Conservation (phyloP, 2,797 vertebrate genomes). For the Xerus rutilus region DNA sequence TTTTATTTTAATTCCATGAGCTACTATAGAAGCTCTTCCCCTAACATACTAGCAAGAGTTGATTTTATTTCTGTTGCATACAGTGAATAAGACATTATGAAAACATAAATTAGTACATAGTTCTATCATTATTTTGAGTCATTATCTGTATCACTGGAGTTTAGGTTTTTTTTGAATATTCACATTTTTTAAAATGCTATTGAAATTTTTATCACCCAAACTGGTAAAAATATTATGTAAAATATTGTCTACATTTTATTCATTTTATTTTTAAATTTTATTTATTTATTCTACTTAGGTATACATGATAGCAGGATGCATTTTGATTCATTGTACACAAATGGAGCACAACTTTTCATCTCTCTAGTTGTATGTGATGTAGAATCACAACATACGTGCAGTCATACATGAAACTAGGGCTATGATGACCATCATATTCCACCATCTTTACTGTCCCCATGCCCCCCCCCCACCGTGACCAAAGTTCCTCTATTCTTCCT, state of each 20-base stretch:
- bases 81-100: background rate
- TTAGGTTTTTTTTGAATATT: background rate
- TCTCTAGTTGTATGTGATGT: no score
- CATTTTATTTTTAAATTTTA: no score
- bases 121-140: background rate
- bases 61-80: background rate
- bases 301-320: no score
- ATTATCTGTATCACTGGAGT: background rate
- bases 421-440: no score
- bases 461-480: no score
- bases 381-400: no score
- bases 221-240: background rate
- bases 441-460: no score
- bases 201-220: background rate
- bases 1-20: slow-evolving; percentile 23
- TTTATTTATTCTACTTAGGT: no score
- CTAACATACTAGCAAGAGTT: background rate
- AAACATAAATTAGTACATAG: background rate
- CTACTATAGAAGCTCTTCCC: rapidly evolving
- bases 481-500: no score
- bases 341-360: no score
- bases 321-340: no score
- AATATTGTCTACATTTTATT: background rate
- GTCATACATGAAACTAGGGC: no score
- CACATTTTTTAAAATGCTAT: background rate